Base-by-base conservation (phyloP, 2,888 invertebrate species). In the Hirtodrosophila histrioides region DNA sequence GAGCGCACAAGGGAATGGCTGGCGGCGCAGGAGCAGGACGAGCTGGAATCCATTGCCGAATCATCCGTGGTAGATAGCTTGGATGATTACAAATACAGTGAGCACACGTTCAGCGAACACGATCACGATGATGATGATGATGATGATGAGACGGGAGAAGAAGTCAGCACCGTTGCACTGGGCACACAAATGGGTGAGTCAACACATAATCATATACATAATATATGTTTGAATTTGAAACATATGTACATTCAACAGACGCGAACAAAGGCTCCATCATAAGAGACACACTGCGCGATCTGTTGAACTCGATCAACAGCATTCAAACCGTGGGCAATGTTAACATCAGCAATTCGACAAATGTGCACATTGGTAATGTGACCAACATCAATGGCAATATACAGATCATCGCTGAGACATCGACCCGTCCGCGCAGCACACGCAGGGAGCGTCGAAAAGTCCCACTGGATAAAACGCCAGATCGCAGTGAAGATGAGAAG, bases 361-460 rank as follows among this genome's bases (percentile, higher is more conserved):
- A 92, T 67, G 92, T 93, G 1, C 92, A 92, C 68, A 90, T 93
- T 51, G 93, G 93, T 29, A 92, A 93, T 79, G 89, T 92, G 2
- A 92, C 92, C n/a, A 91, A 92, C 46, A 91, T 93, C 11, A 92
- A 92, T 56, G 93, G 93, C 5, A 92, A 92, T 7, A 89, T 92
- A 61, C 91, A 91, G 63, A 90, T 92, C 35, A 91, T 78, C 9
- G 65, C 88, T 3, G 80, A 86, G 10, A 24, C 53, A 1, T 17
- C 65, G 1, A 12, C 40, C 4, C 73, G 54, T 10, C 40, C 56
- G 1, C 68, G 64, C 11, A 29, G 7, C 55, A 71, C 33, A 40
- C 69, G 53, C 27, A 48, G 33, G 27, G 44, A 45, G 11, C 57
- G 61, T 0, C 62, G 73, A n/a, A 75, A 49, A 45, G 57, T 33